phyloP scores from a whole-genome alignment of 2,113 vertebrate species.

The Strix aluco region DNA sequence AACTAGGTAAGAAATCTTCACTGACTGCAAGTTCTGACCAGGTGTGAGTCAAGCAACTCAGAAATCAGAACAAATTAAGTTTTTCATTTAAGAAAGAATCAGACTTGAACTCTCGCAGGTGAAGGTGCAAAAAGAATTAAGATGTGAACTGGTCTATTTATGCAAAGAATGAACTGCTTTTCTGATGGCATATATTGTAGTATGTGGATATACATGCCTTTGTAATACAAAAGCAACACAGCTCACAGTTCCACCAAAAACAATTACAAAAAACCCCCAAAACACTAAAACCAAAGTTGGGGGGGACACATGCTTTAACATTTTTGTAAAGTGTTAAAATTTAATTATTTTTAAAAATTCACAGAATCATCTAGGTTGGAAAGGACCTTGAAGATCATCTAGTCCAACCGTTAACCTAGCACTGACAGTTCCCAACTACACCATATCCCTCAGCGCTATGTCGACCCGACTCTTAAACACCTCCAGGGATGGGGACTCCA shows the following conservation, averaged over 20 bases:
- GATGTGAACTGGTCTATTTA: not conserved
- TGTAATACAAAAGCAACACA: not conserved
- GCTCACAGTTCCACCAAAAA: not conserved
- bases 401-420: too few relatives aligned
- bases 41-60: not conserved
- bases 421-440: too few relatives aligned
- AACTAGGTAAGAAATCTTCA: not conserved
- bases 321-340: not conserved
- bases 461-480: too few relatives aligned
- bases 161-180: not conserved
- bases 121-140: not conserved
- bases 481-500: too few relatives aligned
- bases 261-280: not conserved
- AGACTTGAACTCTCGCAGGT: not conserved
- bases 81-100: not conserved
- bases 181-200: not conserved
- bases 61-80: not conserved
- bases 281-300: not conserved
- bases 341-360: not conserved
- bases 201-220: not conserved
- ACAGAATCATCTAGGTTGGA: too few relatives aligned
- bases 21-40: not conserved
- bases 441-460: too few relatives aligned
- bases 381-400: too few relatives aligned
- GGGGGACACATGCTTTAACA: not conserved